Base-by-base conservation (phyloP, 2,113 vertebrate genomes). In the Phaethornis superciliosus region DNA sequence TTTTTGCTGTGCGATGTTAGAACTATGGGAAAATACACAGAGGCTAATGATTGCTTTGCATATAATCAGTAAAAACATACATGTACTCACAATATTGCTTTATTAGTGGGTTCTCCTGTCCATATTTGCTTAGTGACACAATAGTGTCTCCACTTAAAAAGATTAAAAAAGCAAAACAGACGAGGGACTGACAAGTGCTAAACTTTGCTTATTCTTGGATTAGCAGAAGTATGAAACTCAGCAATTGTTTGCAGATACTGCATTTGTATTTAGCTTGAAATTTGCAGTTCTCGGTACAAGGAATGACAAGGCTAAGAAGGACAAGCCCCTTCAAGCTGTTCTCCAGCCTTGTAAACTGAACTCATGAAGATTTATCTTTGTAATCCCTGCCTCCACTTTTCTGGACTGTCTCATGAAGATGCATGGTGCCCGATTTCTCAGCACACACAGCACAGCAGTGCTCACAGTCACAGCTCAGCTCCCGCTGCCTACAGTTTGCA, bases 401-500 rank as follows among this genome's bases (percentile, higher is more conserved):
- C 84, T 28, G 22, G 30, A 24, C 54, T 30, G 75, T 67, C 71
- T 85, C 20, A 4, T 9, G 55, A 79, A 30, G 88, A 58, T 55
- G 68, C 42, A 16, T 1, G 10, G 32, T 80, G 85, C 46, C 79
- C 26, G 51, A 10, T 58, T 72, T 69, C 75, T 87, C 85, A 77
- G 79, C 32, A 30, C 44, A 81, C 59, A 20, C 21, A 15, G 60
- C 59, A 37, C 58, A 75, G 88, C 92, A 35, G 79, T 4, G 20
- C 74, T 64, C 32, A 26, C 37, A 42, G 28, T 42, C 93, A 52
- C 67, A 82, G 90, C 94, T 12, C 69, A 89, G 81, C 81, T 95
- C 87, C 65, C 8, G 24, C 81, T 90, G 90, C 78, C 89, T 81
- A 42, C 84, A 44, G 60, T 74, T 63, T 84, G 91, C 87, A 82